A percentile compares a stretch with the other conserved stretches of the same genome.
phyloP scores from a whole-genome alignment of 2,888 invertebrate species.

The Dicyrtoma fusca region DNA sequence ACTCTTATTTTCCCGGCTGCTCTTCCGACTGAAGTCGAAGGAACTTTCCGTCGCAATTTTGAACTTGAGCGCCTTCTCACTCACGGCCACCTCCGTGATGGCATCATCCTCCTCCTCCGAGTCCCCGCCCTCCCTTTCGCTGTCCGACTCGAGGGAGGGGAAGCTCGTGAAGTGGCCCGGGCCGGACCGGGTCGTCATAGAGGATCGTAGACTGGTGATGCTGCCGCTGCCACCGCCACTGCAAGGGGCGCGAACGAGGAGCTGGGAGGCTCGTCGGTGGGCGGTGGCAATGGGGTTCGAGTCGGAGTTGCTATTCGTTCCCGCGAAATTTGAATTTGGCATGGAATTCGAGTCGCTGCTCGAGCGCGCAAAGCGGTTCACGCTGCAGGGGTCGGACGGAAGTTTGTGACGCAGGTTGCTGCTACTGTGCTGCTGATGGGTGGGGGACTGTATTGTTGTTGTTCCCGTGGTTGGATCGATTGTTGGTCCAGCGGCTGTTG shows the following conservation, averaged over 20 bases:
- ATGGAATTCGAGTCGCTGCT: conserved; percentile 30
- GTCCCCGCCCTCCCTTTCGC: conserved; percentile 53
- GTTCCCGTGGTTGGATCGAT: conserved; percentile 56
- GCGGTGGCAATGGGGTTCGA: conserved; percentile 45
- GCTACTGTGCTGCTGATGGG: conserved; percentile 20
- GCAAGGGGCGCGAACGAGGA: conserved; percentile 47
- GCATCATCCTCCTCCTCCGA: conserved; percentile 67
- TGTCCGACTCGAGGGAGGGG: conserved; percentile 49
- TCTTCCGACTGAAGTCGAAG: conserved; percentile 53
- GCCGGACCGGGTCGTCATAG: conserved; percentile 16
- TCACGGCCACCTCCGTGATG: conserved; percentile 71
- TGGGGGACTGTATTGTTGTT: not conserved
- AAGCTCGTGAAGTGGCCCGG: conserved; percentile 45
- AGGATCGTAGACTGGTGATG: conserved; percentile 45
- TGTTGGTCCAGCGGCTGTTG: not conserved
- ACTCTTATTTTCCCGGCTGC: conserved; percentile 54
- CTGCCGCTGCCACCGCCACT: conserved; percentile 45
- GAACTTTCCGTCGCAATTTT: conserved; percentile 73
- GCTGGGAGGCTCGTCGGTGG: conserved; percentile 48
- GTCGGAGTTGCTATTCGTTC: not conserved
- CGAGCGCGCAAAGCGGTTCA: conserved; percentile 34
- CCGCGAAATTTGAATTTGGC: conserved; percentile 14
- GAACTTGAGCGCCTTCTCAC: conserved; percentile 74
- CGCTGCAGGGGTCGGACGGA: conserved; percentile 48
- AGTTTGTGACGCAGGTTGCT: conserved; percentile 51